Evolutionary conservation across 1,140 invertebrate genomes (phyloP).

Genomic region (Samia ricini): DNA sequence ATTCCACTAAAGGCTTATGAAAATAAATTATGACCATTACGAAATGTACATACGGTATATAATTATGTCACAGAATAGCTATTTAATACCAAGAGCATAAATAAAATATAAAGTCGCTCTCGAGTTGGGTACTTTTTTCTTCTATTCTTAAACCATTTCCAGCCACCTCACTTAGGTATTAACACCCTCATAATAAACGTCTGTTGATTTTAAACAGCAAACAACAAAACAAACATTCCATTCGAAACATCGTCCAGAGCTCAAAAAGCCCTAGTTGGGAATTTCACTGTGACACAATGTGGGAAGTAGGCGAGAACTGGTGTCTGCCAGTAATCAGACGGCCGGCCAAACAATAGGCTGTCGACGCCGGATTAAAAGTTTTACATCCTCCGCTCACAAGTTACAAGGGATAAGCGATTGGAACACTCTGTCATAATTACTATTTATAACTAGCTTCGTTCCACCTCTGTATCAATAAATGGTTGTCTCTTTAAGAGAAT

Average conservation of each 20-base stretch:
- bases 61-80: no score
- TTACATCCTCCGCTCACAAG: slow-evolving; percentile 20
- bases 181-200: neutral
- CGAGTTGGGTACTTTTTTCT: no score
- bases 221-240: neutral
- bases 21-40: no score
- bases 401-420: slow-evolving; percentile 9
- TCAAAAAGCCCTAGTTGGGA: slow-evolving; percentile 8
- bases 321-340: slow-evolving; percentile 44
- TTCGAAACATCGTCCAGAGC: neutral
- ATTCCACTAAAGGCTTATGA: no score
- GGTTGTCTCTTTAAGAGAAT: no score
- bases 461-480: no score
- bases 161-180: neutral
- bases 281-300: slow-evolving; percentile 3
- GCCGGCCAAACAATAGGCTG: slow-evolving; percentile 42
- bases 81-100: no score
- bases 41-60: no score
- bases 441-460: neutral
- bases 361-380: slow-evolving; percentile 63
- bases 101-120: no score
- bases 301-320: slow-evolving; percentile 18
- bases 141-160: no score
- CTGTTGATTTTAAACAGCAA: neutral
- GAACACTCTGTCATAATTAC: neutral